Evolutionary conservation across 2,113 vertebrate genomes (phyloP), one percentile per base, ranked within the genome.

Genomic region (Pteronura brasiliensis): DNA sequence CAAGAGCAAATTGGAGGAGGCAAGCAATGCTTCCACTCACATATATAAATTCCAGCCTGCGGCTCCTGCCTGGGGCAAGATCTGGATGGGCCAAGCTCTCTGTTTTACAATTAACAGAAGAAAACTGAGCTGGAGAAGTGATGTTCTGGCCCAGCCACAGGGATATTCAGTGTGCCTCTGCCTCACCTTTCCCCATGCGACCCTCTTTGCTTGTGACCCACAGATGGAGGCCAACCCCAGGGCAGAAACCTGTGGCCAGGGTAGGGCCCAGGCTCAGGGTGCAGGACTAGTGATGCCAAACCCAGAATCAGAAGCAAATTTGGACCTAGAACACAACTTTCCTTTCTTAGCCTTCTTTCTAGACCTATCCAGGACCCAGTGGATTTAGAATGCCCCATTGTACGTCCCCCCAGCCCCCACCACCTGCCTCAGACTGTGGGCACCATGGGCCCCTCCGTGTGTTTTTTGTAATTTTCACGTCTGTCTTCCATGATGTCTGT

Each of bases 131-230:
- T 72, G 34, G 36, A 93, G 55, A 34, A 55, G 36, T 55, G 57
- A 17, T 4, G 3, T 3, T 18, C 44, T 52, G 21, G 36, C 42
- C 14, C 12, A 11, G 52, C 72, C 9, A 0, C 3, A 20, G 44
- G 49, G 0, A 25, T 34, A 34, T 29, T 61, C 31, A 52, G 42
- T 18, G 9, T 39, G 7, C 18, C 31, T 21, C 20, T 69, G 29
- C 34, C 21, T 57, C 11, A 23, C 13, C 36, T 47, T 20, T 80
- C 36, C 20, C 8, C 11, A 15, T 25, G 67, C 20, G n/a, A 31
- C 18, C 25, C 4, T 39, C 11, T 39, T 81, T 86, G 69, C 44
- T 65, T 71, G 17, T 42, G 67, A 90, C 61, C 34, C 36, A 95
- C 36, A 95, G 72, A 85, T 2, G 63, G 63, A 86, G 63, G 25